Evolutionary conservation across 2,113 vertebrate species (phyloP), one percentile per base, ranked within the genome.

Genomic region (Orientallactaga bullata): DNA sequence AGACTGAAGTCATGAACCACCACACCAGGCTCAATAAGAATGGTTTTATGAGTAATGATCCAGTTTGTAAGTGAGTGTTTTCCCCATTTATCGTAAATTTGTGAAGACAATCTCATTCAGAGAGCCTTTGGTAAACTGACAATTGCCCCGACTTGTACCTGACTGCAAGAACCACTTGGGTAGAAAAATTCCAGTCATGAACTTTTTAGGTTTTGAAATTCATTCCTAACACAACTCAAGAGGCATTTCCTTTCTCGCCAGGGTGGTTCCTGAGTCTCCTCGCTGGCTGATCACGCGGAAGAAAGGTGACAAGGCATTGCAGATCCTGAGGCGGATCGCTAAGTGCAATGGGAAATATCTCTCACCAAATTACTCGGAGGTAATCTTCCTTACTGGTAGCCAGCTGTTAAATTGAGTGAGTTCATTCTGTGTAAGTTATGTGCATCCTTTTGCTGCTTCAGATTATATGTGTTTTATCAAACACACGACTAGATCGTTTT

Each of bases 281-380:
- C 98, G 99, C n/a, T 99, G 99, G 99, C 99, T 99, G 23, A 97
- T 99, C 58, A 99, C 99, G 37, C 99, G 99, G 84, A 99, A 98
- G 90, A 97, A 98, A 63, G 98, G 97, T 65, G 94, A 98, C 8
- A 96, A 98, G 96, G 99, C 99, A 0, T 82, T 99, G 86, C 94
- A 98, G 95, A 99, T 99, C 93, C 98, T 99, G 12, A 97, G 97
- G 89, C 95, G 94, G 61, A 98, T 99, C 78, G 99, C 99, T 71
- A 99, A 98, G 90, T 98, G 98, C 97, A 99, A 99, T 94, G 98
- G 98, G 84, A 99, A 76, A 89, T 97, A 97, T 82, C 98, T 98
- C n/a, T 98, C 98, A 0, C 96, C 98, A 4, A 96, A 96, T 96
- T 98, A 98, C 77, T 98, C 99, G 13, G 98, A 99, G 99, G 99